phyloP scores from a whole-genome alignment of 2,113 vertebrate species.

The Melanocharis versteri region DNA sequence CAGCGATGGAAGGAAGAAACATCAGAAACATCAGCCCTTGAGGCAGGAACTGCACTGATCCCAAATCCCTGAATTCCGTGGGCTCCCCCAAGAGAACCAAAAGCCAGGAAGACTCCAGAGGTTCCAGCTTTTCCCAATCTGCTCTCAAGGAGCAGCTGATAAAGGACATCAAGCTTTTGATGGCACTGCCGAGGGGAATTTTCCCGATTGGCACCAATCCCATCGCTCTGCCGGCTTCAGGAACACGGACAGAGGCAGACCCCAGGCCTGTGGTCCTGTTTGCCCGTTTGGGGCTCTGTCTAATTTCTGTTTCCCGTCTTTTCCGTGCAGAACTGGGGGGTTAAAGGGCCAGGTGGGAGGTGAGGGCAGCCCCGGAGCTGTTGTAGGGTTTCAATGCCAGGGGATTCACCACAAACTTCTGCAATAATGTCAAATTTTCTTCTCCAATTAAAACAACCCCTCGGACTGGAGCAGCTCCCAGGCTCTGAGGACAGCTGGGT shows the following conservation, averaged over 20 bases:
- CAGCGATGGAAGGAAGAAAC: neutral
- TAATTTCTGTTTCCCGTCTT: neutral
- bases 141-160: neutral
- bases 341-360: neutral
- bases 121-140: neutral
- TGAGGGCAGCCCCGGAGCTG: accelerated
- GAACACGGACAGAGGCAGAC: neutral
- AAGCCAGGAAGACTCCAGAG: neutral
- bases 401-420: accelerated
- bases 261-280: neutral
- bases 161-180: neutral
- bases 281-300: neutral
- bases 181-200: neutral
- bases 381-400: accelerated
- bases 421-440: accelerated
- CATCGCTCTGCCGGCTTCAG: neutral
- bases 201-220: neutral
- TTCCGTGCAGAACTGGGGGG: neutral
- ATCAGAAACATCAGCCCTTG: neutral
- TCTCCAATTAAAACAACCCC: neutral
- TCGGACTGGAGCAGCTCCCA: neutral
- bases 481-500: neutral
- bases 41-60: neutral
- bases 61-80: accelerated
- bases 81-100: neutral